A percentile compares a stretch with the other conserved stretches of the same genome.
Conservation (phyloP, 2,797 vertebrate genomes). For the Acipenser ruthenus region DNA sequence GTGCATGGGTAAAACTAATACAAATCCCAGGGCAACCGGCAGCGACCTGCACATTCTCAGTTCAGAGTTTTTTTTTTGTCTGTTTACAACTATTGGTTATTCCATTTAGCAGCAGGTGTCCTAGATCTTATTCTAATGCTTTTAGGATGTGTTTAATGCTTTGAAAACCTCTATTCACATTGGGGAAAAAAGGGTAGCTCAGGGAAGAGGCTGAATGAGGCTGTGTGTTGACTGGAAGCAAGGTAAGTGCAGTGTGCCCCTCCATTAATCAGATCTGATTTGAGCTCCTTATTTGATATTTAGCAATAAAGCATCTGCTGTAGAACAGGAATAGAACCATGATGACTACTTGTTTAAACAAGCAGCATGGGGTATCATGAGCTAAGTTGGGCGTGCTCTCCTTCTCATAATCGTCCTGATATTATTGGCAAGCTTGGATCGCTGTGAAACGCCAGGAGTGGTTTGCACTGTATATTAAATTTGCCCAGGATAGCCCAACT, state of each 20-base stretch:
- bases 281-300: not conserved
- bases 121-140: conserved; percentile 1
- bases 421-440: too few relatives aligned
- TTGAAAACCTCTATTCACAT: not conserved
- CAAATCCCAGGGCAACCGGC: not conserved
- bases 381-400: conserved; percentile 19
- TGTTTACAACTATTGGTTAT: conserved; percentile 11
- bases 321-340: not conserved
- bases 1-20: conserved; percentile 1
- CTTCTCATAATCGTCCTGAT: conserved; percentile 11
- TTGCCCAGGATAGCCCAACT: too few relatives aligned
- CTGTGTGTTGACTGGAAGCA: not conserved
- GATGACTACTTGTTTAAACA: conserved; percentile 27
- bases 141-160: conserved; percentile 18
- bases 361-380: conserved; percentile 25
- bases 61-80: not conserved
- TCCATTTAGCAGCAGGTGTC: conserved; percentile 2
- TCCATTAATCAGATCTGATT: not conserved
- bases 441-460: too few relatives aligned
- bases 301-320: not conserved
- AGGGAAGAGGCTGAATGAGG: not conserved
- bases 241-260: not conserved
- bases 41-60: not conserved
- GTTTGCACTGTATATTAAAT: too few relatives aligned
- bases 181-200: not conserved